Conservation (phyloP, 2,113 vertebrate species). For the Aspidoscelis tigris region DNA sequence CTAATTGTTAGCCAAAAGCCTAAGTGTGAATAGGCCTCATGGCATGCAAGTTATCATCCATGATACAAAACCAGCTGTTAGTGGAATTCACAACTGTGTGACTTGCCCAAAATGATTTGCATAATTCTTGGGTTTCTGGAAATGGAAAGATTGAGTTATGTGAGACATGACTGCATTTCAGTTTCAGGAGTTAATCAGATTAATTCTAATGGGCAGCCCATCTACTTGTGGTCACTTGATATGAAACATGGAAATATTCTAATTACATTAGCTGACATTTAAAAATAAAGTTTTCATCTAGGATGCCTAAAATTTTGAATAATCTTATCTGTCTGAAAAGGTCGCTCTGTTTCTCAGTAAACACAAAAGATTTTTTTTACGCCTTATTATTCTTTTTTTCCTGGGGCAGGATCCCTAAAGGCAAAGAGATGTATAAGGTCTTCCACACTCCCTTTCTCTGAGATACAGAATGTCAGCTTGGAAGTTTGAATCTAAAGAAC, state of each 20-base stretch:
- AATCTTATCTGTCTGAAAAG: neutral
- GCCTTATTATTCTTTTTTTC: constrained; percentile 23
- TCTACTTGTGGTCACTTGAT: neutral
- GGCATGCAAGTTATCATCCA: too few relatives aligned
- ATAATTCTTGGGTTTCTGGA: too few relatives aligned
- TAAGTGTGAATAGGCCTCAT: too few relatives aligned
- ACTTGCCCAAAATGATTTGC: too few relatives aligned
- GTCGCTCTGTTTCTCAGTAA: constrained; percentile 16
- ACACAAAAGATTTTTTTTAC: constrained; percentile 19
- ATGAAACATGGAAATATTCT: constrained; percentile 10
- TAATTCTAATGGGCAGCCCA: neutral
- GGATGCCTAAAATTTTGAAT: neutral
- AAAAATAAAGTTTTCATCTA: constrained; percentile 17
- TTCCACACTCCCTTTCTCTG: neutral
- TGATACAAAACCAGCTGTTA: too few relatives aligned
- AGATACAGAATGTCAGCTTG: constrained; percentile 38
- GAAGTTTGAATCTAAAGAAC: constrained; percentile 10
- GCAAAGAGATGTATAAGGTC: constrained; percentile 23
- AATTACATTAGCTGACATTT: neutral
- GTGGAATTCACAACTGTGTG: too few relatives aligned
- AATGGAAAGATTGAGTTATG: too few relatives aligned
- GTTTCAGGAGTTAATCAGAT: too few relatives aligned
- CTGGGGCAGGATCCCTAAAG: constrained; percentile 32
- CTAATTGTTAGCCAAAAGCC: too few relatives aligned
- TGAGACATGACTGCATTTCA: too few relatives aligned